Conservation (phyloP, 2,888 invertebrate species). For the Thyatira batis region DNA sequence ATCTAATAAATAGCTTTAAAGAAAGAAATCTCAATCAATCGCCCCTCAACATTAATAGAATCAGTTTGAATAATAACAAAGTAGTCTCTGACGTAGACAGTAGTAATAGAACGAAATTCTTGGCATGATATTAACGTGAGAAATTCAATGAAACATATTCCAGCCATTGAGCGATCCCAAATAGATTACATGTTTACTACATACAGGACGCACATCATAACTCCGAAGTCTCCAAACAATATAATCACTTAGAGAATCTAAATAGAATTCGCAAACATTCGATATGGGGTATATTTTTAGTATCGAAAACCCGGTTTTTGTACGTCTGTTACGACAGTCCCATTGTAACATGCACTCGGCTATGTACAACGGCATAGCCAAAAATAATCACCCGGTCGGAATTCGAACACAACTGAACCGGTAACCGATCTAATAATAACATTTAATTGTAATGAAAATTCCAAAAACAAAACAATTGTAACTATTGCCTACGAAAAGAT, state of each 20-base stretch:
- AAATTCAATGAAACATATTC: conserved; percentile 30
- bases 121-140: conserved; percentile 34
- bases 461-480: conserved; percentile 20
- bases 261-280: conserved; percentile 81
- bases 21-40: no score
- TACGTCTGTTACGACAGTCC: conserved; percentile 57
- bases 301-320: conserved; percentile 78
- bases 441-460: conserved; percentile 7
- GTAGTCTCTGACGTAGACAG: conserved; percentile 4
- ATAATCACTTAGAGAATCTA: no score
- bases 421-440: conserved; percentile 34
- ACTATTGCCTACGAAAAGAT: conserved; percentile 17
- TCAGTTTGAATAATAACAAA: not conserved
- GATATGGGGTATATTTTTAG: conserved; percentile 80
- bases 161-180: not conserved
- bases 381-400: conserved; percentile 59
- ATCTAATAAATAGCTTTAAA: no score
- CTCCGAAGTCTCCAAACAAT: no score
- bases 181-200: conserved; percentile 32
- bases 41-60: not conserved
- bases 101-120: conserved; percentile 31
- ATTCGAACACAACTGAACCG: conserved; percentile 46
- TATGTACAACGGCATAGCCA: conserved; percentile 60
- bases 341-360: conserved; percentile 74
- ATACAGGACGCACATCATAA: conserved; percentile 26